Evolutionary conservation across 2,888 invertebrate genomes (phyloP), one percentile per base, ranked within the genome.

Genomic region (Adela reaumurella): DNA sequence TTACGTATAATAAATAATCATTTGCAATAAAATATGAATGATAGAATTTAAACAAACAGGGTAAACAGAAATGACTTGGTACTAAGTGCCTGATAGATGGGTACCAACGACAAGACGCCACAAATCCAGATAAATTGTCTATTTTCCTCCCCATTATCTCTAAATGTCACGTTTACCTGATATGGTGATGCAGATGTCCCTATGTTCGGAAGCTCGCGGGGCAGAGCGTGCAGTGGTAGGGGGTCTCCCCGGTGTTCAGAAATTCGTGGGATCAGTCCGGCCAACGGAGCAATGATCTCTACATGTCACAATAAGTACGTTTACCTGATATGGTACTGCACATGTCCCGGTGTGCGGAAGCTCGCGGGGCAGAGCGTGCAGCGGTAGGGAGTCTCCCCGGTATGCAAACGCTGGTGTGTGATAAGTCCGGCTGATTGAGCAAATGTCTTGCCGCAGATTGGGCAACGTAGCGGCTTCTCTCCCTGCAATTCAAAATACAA

Each of bases 311-410:
- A n/a, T n/a, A n/a, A n/a, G n/a, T n/a, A n/a, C n/a, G n/a, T n/a
- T n/a, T n/a, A 77, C 78, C 73, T 67, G 41, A 68, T 60, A 56
- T 80, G 81, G 56, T 81, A 81, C 53, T 74, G 72, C 42, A 78
- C 59, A 52, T 79, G 77, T 10, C 77, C 77, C n/a, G 65, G 58
- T 14, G 79, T 80, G 1, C 76, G 61, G 53, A 80, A 81, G 18
- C 64, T 67, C 8, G 70, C 65, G 0, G 76, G 70, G 46, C 81
- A 81, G 41, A 79, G 56, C 6, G 64, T 55, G 51, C 81, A 81
- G 10, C 62, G 60, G 54, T 80, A 80, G 0, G 81, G 81, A n/a
- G 59, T 62, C 49, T 70, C 68, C 0, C 79, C 79, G 0, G 77
- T 70, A 52, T 80, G 80, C 19, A 58, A 46, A 0, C 77, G 65